Base-by-base conservation (phyloP, 2,797 vertebrate genomes). In the Gobionotothen gibberifrons region DNA sequence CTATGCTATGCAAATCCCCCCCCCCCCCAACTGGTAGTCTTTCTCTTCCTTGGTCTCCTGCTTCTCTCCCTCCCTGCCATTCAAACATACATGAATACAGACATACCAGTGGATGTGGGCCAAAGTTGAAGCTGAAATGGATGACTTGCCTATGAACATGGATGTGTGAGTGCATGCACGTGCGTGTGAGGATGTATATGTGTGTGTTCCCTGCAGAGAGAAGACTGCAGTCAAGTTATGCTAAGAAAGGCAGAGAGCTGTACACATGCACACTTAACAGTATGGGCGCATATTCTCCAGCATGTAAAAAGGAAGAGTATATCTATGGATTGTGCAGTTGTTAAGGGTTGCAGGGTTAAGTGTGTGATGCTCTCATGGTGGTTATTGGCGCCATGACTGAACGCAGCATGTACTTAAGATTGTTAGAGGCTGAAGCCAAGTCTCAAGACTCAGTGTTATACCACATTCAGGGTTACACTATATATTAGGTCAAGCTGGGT, bases 41-140 rank as follows among this genome's bases (percentile, higher is more conserved):
- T 73, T 87, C 73, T 81, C 66, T 52, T 79, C n/a, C 53, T 60
- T 69, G 73, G 73, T 87, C 83, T 78, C 74, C 72, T 6, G 26
- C 26, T 81, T 82, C 64, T 84, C 74, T 77, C 76, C 54, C 72
- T 80, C 72, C 58, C 65, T 74, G 56, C 69, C 72, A 88, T 90
- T 87, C 81, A 89, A 74, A 91, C 74, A 85, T 82, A 89, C 74
- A 83, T 83, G 69, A 90, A 92, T 74, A 84, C 69, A 79, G 73
- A 74, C 83, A 85, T 85, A 85, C 52, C 70, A 87, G 69, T 78
- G 83, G 66, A 87, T 89, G 79, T 91, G 84, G 84, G 91, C 63
- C 89, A 91, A 86, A 90, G 90, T 88, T 91, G 85, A 93, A 74
- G 64, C 71, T 83, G 84, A 83, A 86, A 89, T 89, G 86, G 81